A percentile compares a stretch with the other conserved stretches of the same genome.
phyloP scores from a whole-genome alignment of 2,113 vertebrate genomes.

The Prionailurus bengalensis region DNA sequence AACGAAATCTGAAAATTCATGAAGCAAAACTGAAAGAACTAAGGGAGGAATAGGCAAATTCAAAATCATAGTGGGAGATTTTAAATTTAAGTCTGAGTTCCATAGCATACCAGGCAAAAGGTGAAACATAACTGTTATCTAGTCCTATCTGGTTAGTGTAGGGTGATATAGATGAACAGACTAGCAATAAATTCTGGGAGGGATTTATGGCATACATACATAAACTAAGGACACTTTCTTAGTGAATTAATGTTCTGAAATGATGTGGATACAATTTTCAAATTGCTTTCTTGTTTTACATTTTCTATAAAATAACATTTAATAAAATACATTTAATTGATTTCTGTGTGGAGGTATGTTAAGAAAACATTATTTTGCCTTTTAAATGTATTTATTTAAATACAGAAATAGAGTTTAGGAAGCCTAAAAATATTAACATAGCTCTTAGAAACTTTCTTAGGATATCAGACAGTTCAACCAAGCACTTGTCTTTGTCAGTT shows the following conservation, averaged over 20 bases:
- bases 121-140: not conserved
- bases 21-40: not conserved
- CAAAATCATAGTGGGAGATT: not conserved
- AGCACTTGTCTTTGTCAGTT: not conserved
- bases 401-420: not conserved
- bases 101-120: not conserved
- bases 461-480: not conserved
- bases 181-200: not conserved
- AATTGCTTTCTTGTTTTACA: not conserved
- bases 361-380: constrained; percentile 19
- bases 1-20: not conserved
- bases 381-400: constrained; percentile 37
- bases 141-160: not conserved
- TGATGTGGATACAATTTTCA: not conserved
- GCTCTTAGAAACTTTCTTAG: not conserved
- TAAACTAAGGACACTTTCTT: not conserved
- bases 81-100: not conserved
- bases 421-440: not conserved
- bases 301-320: constrained; percentile 51
- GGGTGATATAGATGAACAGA: not conserved
- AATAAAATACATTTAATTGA: not conserved
- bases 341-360: not conserved
- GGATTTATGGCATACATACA: not conserved
- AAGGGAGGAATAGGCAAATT: not conserved
- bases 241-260: not conserved